These are phyloP conservation scores for Styela clava DNA, from an alignment of 23 tunicate genomes.

Conservation along the genomic window DNA sequence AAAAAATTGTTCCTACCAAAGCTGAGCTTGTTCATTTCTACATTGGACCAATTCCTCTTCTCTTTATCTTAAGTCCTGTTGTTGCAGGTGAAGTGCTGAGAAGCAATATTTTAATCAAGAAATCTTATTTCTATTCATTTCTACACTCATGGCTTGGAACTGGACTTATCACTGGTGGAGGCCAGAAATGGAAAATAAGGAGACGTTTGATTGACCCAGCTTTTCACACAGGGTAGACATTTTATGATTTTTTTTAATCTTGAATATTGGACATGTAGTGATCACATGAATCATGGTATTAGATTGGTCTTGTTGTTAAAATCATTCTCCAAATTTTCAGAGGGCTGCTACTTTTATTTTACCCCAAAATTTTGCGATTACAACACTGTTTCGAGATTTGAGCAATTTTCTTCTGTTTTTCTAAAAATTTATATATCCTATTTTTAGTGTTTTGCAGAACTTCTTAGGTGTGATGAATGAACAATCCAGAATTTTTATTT, in stretches of 20 bases:
- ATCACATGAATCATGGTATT: too few species aligned
- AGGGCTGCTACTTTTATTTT: too few species aligned
- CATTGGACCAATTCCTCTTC: slow-evolving; percentile 59
- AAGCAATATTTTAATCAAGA: slow-evolving; percentile 59
- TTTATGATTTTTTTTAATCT: background rate
- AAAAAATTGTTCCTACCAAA: background rate
- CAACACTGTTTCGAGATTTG: too few species aligned
- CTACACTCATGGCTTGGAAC: slow-evolving; percentile 80
- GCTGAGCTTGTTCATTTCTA: slow-evolving; percentile 11
- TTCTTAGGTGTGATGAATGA: slow-evolving; percentile 31
- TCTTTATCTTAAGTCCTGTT: slow-evolving; percentile 47
- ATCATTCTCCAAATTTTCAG: too few species aligned
- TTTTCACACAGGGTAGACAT: slow-evolving; percentile 59
- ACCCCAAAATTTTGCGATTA: too few species aligned
- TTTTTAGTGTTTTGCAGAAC: slow-evolving; percentile 17
- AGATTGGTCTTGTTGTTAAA: too few species aligned
- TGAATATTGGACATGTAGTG: background rate
- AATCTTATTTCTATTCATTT: slow-evolving; percentile 50
- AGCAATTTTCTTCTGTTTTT: too few species aligned
- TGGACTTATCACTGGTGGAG: slow-evolving; percentile 61
- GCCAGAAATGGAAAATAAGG: slow-evolving; percentile 86
- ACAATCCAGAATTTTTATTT: slow-evolving; percentile 33
- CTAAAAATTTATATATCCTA: too few species aligned
- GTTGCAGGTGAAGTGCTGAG: slow-evolving; percentile 47
- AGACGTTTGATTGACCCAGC: slow-evolving; percentile 79